These are phyloP conservation scores for Buathra laborator DNA, from an alignment of 2,888 invertebrate genomes.

Conservation along the genomic window DNA sequence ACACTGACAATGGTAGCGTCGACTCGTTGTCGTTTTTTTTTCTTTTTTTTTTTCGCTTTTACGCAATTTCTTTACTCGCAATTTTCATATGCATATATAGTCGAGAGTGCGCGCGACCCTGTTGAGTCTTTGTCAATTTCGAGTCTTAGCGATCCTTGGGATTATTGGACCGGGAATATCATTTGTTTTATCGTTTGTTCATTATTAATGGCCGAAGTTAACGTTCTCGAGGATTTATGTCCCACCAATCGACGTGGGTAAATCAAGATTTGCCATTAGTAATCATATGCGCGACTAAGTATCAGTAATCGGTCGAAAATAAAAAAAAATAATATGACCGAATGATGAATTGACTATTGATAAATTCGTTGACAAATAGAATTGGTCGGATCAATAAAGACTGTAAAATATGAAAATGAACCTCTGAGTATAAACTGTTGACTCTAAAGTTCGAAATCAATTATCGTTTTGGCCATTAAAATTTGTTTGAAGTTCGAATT, in stretches of 20 bases:
- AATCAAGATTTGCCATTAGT: background rate
- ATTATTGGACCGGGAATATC: conserved; percentile 17
- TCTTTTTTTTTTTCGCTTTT: conserved; percentile 37
- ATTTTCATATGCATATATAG: conserved; percentile 49
- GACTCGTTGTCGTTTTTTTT: conserved; percentile 67
- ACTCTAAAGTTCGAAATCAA: no score
- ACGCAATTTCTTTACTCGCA: conserved; percentile 23
- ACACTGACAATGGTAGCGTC: conserved; percentile 82
- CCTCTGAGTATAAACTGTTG: no score
- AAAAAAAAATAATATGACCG: no score
- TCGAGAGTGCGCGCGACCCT: conserved; percentile 61
- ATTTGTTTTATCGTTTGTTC: conserved; percentile 32
- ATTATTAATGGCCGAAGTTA: conserved; percentile 14
- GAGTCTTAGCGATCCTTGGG: conserved; percentile 67
- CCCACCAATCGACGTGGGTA: background rate
- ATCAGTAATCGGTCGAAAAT: no score
- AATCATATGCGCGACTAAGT: no score
- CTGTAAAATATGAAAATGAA: no score
- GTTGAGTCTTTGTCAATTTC: conserved; percentile 64
- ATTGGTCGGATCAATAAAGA: no score
- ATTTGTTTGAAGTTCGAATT: no score
- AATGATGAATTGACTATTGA: no score
- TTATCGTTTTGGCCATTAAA: no score
- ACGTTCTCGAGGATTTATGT: conserved; percentile 23
- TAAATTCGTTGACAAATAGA: no score